These are phyloP conservation scores for Allygus modestus DNA, from an alignment of 2,888 invertebrate species.

Conservation along the genomic window DNA sequence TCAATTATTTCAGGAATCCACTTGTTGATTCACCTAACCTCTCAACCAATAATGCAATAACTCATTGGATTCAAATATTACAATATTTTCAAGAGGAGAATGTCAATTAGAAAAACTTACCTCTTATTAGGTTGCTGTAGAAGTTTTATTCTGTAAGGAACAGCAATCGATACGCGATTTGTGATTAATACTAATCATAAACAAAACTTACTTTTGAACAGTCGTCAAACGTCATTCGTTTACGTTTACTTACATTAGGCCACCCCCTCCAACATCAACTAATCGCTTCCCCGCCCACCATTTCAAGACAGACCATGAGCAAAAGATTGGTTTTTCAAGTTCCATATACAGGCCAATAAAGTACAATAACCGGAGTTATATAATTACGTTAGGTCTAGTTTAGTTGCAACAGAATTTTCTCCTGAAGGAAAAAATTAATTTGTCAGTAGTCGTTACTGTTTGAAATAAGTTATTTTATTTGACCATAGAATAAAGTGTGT, in stretches of 20 bases:
- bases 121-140: background rate
- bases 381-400: too few species aligned
- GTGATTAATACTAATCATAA: background rate
- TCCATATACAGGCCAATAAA: too few species aligned
- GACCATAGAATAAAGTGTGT: too few species aligned
- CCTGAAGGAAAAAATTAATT: too few species aligned
- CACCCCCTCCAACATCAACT: background rate
- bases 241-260: background rate
- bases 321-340: too few species aligned
- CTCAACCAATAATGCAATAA: background rate
- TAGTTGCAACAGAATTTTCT: too few species aligned
- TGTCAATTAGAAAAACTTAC: background rate
- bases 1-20: slow-evolving; percentile 5
- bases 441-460: too few species aligned
- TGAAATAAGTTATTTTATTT: too few species aligned
- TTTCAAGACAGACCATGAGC: too few species aligned
- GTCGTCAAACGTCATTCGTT: background rate
- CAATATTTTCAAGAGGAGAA: background rate
- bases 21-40: slow-evolving; percentile 10
- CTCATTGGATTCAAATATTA: background rate
- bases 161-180: background rate
- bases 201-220: background rate
- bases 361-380: too few species aligned
- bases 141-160: background rate
- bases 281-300: too few species aligned